Base-by-base conservation (phyloP, 2,113 vertebrate genomes). In the Athene cunicularia region DNA sequence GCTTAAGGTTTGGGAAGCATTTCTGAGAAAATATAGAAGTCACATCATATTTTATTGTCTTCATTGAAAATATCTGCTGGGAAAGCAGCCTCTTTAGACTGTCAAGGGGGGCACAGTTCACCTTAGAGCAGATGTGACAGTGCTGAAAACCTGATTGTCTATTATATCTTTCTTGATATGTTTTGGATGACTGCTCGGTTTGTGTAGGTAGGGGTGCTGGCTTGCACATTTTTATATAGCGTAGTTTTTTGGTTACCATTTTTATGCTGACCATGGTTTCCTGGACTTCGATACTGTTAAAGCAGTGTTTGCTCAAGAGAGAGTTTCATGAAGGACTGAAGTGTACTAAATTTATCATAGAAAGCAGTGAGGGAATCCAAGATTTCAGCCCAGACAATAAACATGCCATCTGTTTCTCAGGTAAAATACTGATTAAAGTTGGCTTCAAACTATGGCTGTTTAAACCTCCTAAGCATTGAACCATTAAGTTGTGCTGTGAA, bases 401-500 rank as follows among this genome's bases (percentile, higher is more conserved):
- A 92, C n/a, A 30, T 20, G 11, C 3, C 13, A 58, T 26, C 32
- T 89, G 39, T 39, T 85, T 88, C 75, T 77, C 41, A 67, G 45
- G 32, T 50, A 66, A 95, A 91, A 73, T 22, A 4, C 22, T 83
- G 41, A 62, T 43, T 80, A 18, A 76, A 74, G 4, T 2, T 83
- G 53, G 6, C 33, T 80, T 83, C 43, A 64, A 39, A n/a, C 33
- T 53, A 2, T 5, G 17, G 3, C 39, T 14, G 0, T 35, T 85
- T 37, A 26, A 68, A 60, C 1, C 3, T 66, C 39, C 53, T 68
- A 35, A 80, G 9, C 12, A 39, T 5, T 47, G 18, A 53, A 30
- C 0, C 0, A 35, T 64, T 17, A 49, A 77, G 30, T 8, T 76
- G 58, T 41, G 18, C 35, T 6, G 19, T 73, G 45, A 21, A 90